These are phyloP conservation scores for Callitettix versicolor DNA, from an alignment of 1,140 invertebrate species.

Conservation along the genomic window DNA sequence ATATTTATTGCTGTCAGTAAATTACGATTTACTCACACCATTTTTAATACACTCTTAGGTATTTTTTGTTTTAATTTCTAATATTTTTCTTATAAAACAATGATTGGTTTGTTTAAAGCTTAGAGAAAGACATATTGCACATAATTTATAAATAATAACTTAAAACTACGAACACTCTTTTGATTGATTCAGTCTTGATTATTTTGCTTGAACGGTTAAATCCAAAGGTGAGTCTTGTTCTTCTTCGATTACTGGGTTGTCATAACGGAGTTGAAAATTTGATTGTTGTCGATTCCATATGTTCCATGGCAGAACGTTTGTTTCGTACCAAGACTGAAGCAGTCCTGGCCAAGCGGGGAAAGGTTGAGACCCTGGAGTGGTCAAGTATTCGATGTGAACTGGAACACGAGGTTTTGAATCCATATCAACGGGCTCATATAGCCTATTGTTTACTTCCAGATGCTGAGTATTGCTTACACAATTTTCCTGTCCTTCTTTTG, in stretches of 20 bases:
- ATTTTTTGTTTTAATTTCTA: no score
- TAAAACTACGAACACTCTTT: no score
- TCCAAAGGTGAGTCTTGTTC: constrained; percentile 19
- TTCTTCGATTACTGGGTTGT: background rate
- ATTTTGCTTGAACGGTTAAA: constrained; percentile 11
- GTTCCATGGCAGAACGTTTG: background rate
- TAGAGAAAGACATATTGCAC: no score
- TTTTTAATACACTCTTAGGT: no score
- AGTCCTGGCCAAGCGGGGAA: constrained; percentile 7
- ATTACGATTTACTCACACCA: no score
- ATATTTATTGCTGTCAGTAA: no score
- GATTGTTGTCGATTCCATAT: no score
- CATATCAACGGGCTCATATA: background rate
- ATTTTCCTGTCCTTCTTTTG: background rate
- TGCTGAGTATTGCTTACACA: background rate
- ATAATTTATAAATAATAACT: no score
- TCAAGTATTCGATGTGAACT: background rate
- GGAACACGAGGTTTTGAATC: background rate
- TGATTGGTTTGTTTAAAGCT: no score
- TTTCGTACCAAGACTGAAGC: constrained; percentile 1
- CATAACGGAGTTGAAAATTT: no score
- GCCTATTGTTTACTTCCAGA: background rate
- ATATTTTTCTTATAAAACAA: no score
- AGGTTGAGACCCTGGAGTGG: background rate
- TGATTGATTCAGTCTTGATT: no score